A percentile compares a stretch with the other conserved stretches of the same genome.
Conservation (phyloP, 2,113 vertebrate species). For the Poecile atricapillus region DNA sequence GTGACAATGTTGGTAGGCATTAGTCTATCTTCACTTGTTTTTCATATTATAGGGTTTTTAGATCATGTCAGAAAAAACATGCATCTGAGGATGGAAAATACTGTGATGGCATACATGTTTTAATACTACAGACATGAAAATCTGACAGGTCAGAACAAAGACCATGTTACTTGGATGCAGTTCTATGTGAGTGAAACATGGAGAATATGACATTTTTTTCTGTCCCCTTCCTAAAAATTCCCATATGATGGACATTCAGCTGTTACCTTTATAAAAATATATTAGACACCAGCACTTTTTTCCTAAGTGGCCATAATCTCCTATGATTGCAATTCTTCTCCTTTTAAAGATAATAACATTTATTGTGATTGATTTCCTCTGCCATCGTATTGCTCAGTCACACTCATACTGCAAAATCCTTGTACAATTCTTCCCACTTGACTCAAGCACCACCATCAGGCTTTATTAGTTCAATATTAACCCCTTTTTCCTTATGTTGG, state of each 20-base stretch:
- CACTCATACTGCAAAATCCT: background rate
- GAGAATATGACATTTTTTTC: background rate
- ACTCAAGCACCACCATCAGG: background rate
- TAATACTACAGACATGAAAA: background rate
- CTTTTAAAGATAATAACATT: background rate
- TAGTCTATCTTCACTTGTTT: background rate
- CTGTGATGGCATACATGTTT: background rate
- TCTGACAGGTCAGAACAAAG: background rate
- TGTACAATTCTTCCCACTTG: background rate
- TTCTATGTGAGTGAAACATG: background rate
- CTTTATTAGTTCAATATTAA: background rate
- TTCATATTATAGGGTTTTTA: background rate
- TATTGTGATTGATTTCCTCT: background rate
- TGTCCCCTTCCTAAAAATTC: background rate
- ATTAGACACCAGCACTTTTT: background rate
- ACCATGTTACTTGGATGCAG: background rate
- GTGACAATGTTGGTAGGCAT: background rate
- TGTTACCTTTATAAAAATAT: background rate
- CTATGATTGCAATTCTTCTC: background rate
- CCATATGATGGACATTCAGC: background rate
- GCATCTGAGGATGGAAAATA: background rate
- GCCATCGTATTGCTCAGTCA: background rate
- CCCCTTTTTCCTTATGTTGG: background rate
- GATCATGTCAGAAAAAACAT: background rate
- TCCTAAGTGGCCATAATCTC: fast-evolving